A percentile compares a stretch with the other conserved stretches of the same genome.
phyloP scores from a whole-genome alignment of 2,113 vertebrate species.

The Myxocyprinus asiaticus region DNA sequence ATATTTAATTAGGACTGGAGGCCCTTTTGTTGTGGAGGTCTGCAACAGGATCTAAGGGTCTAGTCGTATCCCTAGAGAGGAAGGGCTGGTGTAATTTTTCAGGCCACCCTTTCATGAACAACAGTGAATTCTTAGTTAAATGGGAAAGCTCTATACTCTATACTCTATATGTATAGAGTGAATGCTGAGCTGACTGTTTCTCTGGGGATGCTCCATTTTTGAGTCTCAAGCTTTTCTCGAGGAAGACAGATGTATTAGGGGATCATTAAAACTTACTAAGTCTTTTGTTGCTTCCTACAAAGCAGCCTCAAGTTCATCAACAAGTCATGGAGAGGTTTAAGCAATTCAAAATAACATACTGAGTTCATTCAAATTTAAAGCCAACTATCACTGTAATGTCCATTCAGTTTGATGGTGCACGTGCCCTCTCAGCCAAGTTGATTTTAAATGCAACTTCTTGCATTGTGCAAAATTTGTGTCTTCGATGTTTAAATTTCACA shows the following conservation, averaged over 20 bases:
- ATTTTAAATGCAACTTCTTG: too few relatives aligned
- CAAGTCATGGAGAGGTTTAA: conserved; percentile 25
- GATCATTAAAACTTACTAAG: conserved; percentile 39
- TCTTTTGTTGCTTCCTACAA: background rate
- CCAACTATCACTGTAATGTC: too few relatives aligned
- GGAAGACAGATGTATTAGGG: conserved; percentile 32
- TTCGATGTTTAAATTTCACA: too few relatives aligned
- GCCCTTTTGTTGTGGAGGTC: conserved; percentile 57
- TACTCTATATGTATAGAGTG: background rate
- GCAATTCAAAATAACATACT: background rate
- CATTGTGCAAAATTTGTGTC: too few relatives aligned
- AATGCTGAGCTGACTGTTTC: conserved; percentile 28
- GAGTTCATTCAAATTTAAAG: too few relatives aligned
- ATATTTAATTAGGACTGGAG: conserved; percentile 71
- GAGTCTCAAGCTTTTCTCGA: conserved; percentile 27
- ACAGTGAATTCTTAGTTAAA: conserved; percentile 48
- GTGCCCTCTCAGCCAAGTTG: too few relatives aligned
- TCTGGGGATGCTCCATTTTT: background rate
- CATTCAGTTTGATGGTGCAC: too few relatives aligned
- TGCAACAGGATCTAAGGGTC: conserved; percentile 50
- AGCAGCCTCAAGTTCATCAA: conserved; percentile 11
- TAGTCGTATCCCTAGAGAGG: conserved; percentile 50
- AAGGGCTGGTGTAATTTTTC: conserved; percentile 43
- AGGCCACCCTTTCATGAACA: conserved; percentile 56
- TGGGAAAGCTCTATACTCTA: conserved; percentile 31